A percentile compares a stretch with the other conserved stretches of the same genome.
These are phyloP conservation scores for Samia ricini DNA, from an alignment of 1,140 invertebrate genomes.

Conservation along the genomic window DNA sequence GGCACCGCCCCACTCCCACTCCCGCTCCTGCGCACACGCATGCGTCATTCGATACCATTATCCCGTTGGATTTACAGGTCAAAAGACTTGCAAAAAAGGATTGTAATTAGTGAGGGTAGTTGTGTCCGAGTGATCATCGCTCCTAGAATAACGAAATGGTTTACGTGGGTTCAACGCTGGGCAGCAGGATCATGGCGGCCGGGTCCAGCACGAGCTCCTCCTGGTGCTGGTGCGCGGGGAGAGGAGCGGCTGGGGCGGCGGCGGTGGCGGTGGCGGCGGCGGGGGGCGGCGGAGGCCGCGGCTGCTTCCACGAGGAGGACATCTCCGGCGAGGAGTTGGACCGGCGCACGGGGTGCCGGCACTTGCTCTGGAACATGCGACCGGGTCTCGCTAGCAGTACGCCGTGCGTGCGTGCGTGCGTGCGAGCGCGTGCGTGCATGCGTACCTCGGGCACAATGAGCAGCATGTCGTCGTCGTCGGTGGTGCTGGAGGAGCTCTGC, in stretches of 20 bases:
- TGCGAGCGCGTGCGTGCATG: neutral
- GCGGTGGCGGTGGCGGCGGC: constrained; percentile 16
- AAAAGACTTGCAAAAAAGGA: too few species aligned
- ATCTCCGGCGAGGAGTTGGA: constrained; percentile 95
- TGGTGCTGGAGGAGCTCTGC: constrained; percentile 71
- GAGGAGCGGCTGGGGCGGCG: constrained; percentile 1
- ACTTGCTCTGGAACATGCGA: constrained; percentile 63
- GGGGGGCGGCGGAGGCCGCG: constrained; percentile 44
- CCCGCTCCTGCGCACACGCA: constrained; percentile 29
- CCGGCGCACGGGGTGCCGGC: constrained; percentile 88
- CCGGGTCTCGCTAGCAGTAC: too few species aligned
- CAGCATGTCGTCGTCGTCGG: constrained; percentile 69
- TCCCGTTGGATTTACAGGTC: too few species aligned
- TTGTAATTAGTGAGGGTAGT: too few species aligned
- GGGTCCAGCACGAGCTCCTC: constrained; percentile 16
- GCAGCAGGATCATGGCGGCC: constrained; percentile 48
- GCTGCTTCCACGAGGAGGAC: constrained; percentile 90
- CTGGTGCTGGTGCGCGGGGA: constrained; percentile 12
- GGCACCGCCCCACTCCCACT: constrained; percentile 40
- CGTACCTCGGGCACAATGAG: constrained; percentile 54
- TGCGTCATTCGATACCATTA: neutral
- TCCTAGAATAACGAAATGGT: neutral
- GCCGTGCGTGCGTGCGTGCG: neutral
- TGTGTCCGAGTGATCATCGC: too few species aligned
- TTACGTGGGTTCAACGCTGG: constrained; percentile 38